phyloP scores from a whole-genome alignment of 2,888 invertebrate species.

The Platycheirus albimanus region DNA sequence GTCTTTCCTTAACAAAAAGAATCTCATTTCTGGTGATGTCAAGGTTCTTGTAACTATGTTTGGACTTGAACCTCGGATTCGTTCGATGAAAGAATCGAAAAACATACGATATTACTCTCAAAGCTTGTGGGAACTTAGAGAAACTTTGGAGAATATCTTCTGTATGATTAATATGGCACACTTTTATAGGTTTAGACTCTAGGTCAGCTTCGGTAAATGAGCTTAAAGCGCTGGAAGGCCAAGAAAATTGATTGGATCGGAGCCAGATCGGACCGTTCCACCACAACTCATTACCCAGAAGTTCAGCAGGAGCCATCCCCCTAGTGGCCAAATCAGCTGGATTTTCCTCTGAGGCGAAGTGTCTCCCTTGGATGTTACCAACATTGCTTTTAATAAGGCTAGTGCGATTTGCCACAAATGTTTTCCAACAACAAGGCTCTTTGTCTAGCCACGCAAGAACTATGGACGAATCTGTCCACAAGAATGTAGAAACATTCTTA shows the following conservation, averaged over 20 bases:
- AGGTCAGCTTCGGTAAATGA: constrained; percentile 6
- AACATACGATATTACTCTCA: constrained; percentile 43
- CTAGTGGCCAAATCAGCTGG: too few species aligned
- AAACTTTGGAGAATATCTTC: constrained; percentile 8
- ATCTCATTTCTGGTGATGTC: not conserved
- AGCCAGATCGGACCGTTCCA: constrained; percentile 36
- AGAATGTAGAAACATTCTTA: not conserved
- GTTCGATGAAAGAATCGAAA: constrained; percentile 34
- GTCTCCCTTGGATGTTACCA: constrained; percentile 30
- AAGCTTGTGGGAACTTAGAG: constrained; percentile 13
- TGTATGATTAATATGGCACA: not conserved
- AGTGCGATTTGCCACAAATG: constrained; percentile 56
- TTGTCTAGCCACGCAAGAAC: too few species aligned
- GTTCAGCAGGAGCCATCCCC: too few species aligned
- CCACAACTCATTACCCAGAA: too few species aligned
- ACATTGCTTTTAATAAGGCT: too few species aligned
- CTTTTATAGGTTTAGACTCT: constrained; percentile 14
- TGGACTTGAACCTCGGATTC: not conserved
- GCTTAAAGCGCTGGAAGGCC: not conserved
- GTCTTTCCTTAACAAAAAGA: too few species aligned
- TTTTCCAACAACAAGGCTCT: constrained; percentile 49
- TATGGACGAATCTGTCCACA: constrained; percentile 52
- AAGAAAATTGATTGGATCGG: not conserved
- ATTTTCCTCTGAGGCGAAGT: too few species aligned
- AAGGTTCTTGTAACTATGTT: not conserved